These are phyloP conservation scores for Microctonus brassicae DNA, from an alignment of 2,888 invertebrate genomes.

Conservation along the genomic window DNA sequence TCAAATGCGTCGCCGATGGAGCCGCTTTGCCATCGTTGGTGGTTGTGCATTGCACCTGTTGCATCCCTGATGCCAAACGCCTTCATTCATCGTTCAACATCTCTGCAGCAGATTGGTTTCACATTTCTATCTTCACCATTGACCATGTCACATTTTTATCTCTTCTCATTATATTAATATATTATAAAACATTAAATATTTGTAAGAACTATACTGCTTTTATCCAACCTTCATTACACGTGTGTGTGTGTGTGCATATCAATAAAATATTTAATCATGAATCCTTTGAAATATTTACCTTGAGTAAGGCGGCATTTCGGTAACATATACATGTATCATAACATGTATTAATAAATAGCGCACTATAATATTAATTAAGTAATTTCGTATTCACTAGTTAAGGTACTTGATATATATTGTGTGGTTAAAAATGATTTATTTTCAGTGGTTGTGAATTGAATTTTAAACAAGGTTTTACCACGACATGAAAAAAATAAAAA, in stretches of 20 bases:
- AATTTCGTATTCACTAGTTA: too few relatives aligned
- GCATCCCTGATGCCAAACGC: constrained; percentile 24
- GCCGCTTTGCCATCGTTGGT: not conserved
- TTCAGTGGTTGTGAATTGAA: too few relatives aligned
- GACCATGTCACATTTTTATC: not conserved
- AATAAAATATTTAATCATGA: not conserved
- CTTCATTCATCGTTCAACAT: not conserved
- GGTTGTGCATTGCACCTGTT: constrained; percentile 40
- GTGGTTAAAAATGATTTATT: too few relatives aligned
- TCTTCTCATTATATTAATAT: not conserved
- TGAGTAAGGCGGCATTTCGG: not conserved
- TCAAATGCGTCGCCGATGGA: constrained; percentile 54
- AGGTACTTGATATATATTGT: too few relatives aligned
- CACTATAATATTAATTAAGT: too few relatives aligned
- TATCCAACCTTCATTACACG: too few relatives aligned
- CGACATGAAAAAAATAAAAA: too few relatives aligned
- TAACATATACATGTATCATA: not conserved
- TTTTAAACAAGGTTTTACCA: too few relatives aligned
- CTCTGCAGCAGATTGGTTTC: not conserved
- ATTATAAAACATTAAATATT: too few relatives aligned
- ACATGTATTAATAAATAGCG: not conserved
- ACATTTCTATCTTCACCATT: not conserved
- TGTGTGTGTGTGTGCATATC: not conserved
- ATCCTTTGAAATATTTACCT: constrained; percentile 20
- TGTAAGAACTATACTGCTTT: too few relatives aligned